These are phyloP conservation scores for Cordylochernes scorpioides DNA, from an alignment of 2,888 invertebrate genomes.

Conservation along the genomic window DNA sequence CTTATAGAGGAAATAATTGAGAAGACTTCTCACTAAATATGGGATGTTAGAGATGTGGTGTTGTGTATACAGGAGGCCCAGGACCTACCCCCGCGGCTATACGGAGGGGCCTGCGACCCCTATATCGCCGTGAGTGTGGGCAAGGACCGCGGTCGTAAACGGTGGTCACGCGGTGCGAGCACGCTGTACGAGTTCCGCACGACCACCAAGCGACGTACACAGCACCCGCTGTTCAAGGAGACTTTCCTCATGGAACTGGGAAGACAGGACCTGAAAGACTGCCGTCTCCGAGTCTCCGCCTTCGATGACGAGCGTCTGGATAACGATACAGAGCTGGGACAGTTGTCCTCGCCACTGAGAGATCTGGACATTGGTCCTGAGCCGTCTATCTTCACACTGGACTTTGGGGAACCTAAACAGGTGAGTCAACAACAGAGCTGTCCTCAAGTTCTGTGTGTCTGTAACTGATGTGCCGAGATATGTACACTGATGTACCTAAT, in stretches of 20 bases:
- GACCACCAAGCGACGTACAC: conserved; percentile 16
- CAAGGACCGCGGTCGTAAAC: conserved; percentile 10
- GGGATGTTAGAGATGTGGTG: no score
- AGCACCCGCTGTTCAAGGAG: conserved; percentile 24
- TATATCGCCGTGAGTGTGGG: conserved; percentile 15
- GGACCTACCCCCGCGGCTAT: conserved; percentile 25
- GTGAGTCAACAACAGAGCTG: no score
- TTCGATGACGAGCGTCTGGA: conserved; percentile 26
- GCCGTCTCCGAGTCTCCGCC: conserved; percentile 23
- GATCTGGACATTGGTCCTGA: conserved; percentile 17
- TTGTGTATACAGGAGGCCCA: conserved; percentile 23
- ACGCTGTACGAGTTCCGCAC: conserved; percentile 12
- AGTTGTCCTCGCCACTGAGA: conserved; percentile 23
- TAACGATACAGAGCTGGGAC: conserved; percentile 26
- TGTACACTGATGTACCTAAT: no score
- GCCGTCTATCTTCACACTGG: conserved; percentile 4
- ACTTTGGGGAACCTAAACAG: conserved; percentile 22
- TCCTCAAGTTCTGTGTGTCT: no score
- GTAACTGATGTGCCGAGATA: no score
- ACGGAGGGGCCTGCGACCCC: conserved; percentile 20
- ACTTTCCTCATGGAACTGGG: conserved; percentile 23
- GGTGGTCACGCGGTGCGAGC: conserved; percentile 8
- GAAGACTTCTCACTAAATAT: no score
- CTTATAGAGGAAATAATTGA: no score
- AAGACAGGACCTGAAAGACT: conserved; percentile 23